phyloP scores from a whole-genome alignment of 2,888 invertebrate genomes.

The Lochmaea capreae region DNA sequence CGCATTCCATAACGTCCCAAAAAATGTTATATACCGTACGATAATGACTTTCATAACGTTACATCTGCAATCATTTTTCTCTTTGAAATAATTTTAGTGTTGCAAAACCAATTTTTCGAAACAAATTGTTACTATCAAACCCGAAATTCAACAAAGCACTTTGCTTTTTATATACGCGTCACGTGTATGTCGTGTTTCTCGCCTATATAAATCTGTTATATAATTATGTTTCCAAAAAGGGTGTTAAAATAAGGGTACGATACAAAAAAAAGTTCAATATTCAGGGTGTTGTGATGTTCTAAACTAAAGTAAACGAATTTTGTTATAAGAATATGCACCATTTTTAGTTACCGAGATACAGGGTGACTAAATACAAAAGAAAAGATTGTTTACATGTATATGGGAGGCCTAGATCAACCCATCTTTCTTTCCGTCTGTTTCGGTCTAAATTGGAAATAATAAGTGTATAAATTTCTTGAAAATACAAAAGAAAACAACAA shows the following conservation, averaged over 20 bases:
- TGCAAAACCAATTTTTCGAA: conserved; percentile 4
- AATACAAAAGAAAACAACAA: too few species aligned
- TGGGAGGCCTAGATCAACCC: too few species aligned
- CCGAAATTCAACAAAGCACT: neutral
- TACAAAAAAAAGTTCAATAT: too few species aligned
- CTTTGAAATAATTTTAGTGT: neutral
- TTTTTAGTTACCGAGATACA: too few species aligned
- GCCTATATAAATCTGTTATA: conserved; percentile 17
- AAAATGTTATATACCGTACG: neutral
- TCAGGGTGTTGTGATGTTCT: too few species aligned
- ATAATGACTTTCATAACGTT: conserved; percentile 4
- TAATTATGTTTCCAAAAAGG: conserved; percentile 26
- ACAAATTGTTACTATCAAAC: conserved; percentile 2
- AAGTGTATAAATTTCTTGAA: too few species aligned
- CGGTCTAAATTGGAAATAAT: too few species aligned
- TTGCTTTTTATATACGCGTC: neutral
- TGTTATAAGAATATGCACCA: too few species aligned
- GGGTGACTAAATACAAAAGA: too few species aligned
- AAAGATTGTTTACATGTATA: too few species aligned
- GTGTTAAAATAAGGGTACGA: neutral
- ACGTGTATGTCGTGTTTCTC: conserved; percentile 10
- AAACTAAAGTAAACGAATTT: too few species aligned
- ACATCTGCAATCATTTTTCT: neutral
- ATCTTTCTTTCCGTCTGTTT: too few species aligned
- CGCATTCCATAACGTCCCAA: neutral